Base-by-base conservation (phyloP, 2,797 vertebrate genomes). In the Rhabdomys pumilio region DNA sequence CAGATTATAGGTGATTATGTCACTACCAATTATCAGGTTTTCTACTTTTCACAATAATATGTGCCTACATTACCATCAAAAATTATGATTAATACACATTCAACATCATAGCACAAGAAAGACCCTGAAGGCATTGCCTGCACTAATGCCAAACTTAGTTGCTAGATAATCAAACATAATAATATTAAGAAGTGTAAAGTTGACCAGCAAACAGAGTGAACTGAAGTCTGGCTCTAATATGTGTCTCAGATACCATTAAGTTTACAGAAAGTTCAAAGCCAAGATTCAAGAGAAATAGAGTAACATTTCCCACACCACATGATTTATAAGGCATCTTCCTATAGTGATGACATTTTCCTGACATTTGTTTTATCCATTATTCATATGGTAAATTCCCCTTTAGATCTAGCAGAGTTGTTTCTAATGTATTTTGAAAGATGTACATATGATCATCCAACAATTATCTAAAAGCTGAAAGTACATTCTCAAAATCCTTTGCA, bases 111-210 rank as follows among this genome's bases (percentile, higher is more conserved):
- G 75, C 29, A 84, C 67, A 90, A 75, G 31, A 41, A 85, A 90
- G 17, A 86, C 55, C 1, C 34, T 92, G 31, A 86, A 77, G 63
- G 59, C 12, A 91, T 87, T 29, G 29, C 61, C 77, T 95, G 67
- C 73, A 76, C 15, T 87, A 77, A 92, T 34, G 26, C 50, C 55
- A 87, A 15, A 38, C 82, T 91, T 90, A 89, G 89, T 89, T 97
- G 57, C 86, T 95, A 96, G 89, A 86, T 89, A 96, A 96, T 65
- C 4, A 61, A 80, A 93, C 41, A 87, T 91, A 47, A 50, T 50
- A 50, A 50, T 50, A 50, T 10, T 50, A 81, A n/a, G 44, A 79
- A 69, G 38, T 92, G 47, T 91, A 61, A 96, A 89, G 77, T n/a
- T 84, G 38, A 55, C 14, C 89, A 63, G 63, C 4, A 22, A 95